A percentile compares a stretch with the other conserved stretches of the same genome.
phyloP scores from a whole-genome alignment of 1,140 invertebrate genomes.

The Zaprionus kolodkinae region DNA sequence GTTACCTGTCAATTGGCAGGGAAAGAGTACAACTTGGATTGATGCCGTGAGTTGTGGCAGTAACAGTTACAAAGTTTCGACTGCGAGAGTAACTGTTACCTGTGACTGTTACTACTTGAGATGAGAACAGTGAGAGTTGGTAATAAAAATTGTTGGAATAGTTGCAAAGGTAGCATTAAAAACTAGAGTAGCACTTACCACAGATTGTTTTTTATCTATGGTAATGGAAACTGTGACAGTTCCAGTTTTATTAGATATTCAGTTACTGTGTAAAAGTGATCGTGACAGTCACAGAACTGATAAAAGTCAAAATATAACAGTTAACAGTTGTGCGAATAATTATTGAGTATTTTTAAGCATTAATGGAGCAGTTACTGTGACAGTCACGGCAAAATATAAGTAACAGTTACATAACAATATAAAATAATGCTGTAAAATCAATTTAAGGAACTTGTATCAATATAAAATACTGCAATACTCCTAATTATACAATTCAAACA shows the following conservation, averaged over 20 bases:
- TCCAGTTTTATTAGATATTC: too few species aligned
- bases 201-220: too few species aligned
- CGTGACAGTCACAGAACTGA: neutral
- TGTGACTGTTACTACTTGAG: neutral
- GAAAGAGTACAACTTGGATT: neutral
- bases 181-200: neutral
- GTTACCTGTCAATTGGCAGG: neutral
- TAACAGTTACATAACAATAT: neutral
- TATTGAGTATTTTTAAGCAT: neutral
- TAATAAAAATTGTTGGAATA: neutral
- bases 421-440: rapidly evolving
- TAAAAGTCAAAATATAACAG: too few species aligned
- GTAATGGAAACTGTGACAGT: too few species aligned
- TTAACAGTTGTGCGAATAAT: neutral
- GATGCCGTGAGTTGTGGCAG: neutral
- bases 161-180: neutral
- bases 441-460: neutral
- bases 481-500: neutral
- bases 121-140: neutral
- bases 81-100: neutral
- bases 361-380: neutral
- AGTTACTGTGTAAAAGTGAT: neutral
- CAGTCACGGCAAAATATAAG: neutral
- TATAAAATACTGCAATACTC: neutral
- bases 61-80: neutral